Conservation (phyloP, 2,113 vertebrate genomes). For the Heterocephalus glaber region DNA sequence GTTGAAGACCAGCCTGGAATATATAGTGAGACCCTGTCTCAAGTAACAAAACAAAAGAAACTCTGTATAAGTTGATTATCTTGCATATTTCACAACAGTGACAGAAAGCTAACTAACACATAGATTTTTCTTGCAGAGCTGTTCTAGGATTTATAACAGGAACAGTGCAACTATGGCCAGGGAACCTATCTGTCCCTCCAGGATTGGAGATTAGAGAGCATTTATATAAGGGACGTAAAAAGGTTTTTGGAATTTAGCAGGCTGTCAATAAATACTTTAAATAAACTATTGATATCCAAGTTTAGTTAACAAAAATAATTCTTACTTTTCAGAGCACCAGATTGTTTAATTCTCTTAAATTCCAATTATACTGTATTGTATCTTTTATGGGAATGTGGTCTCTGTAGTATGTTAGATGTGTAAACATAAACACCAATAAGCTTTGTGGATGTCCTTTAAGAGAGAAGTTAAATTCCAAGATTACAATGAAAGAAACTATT, state of each 20-base stretch:
- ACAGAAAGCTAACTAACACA: background rate
- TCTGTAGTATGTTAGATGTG: background rate
- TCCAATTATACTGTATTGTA: background rate
- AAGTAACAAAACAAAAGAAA: background rate
- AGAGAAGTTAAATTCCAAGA: background rate
- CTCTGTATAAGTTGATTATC: background rate
- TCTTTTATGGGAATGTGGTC: background rate
- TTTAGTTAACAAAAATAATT: slow-evolving; percentile 14
- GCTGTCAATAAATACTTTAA: background rate
- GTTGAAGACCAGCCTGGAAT: background rate
- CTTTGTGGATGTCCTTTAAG: background rate
- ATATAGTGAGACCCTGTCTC: background rate
- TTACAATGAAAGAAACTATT: background rate
- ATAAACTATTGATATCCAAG: background rate
- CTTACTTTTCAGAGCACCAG: background rate
- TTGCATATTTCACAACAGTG: background rate
- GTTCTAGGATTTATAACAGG: background rate
- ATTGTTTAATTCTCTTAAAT: background rate
- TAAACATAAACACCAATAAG: background rate
- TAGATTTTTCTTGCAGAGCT: background rate
- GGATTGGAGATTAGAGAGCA: background rate
- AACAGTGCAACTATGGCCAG: background rate
- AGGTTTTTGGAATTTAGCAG: background rate
- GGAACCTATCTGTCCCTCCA: background rate
- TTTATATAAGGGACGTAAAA: background rate